Percentiles rank a stretch among this genome's conserved stretches.
Conservation (phyloP, 2,797 vertebrate genomes). For the Pempheris klunzingeri region DNA sequence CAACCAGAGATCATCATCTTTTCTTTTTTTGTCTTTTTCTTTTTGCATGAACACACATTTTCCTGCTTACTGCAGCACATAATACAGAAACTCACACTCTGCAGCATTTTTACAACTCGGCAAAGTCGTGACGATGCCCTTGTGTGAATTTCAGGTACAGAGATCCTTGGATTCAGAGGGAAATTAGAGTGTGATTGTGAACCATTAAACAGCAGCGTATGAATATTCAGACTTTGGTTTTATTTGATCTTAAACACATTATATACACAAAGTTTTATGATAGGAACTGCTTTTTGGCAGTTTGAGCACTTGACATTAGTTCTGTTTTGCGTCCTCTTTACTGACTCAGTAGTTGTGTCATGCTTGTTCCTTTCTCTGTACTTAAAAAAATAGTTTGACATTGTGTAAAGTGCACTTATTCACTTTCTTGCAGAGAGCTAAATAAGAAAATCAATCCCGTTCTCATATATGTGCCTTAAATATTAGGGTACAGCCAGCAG, state of each 20-base stretch:
- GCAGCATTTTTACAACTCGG: conserved; percentile 53
- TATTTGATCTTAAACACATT: neutral
- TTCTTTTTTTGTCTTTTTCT: neutral
- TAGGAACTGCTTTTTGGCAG: neutral
- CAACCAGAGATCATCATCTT: conserved; percentile 9
- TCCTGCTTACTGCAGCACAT: conserved; percentile 61
- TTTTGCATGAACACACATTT: conserved; percentile 26
- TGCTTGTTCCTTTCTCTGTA: neutral
- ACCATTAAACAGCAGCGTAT: neutral
- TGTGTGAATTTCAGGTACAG: conserved; percentile 31
- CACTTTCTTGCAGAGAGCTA: neutral
- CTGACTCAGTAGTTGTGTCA: neutral
- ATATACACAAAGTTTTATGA: neutral
- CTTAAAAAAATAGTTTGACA: neutral
- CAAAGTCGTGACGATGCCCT: conserved; percentile 36
- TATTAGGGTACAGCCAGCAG: neutral
- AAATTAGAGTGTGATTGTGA: neutral
- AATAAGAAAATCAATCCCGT: neutral
- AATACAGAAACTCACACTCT: conserved; percentile 22
- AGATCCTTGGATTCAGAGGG: conserved; percentile 9
- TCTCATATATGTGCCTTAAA: neutral
- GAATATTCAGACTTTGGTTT: neutral
- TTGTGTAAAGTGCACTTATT: neutral
- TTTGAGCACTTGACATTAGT: neutral
- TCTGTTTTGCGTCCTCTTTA: neutral